phyloP scores from a whole-genome alignment of 2,797 vertebrate species.

The Eutrigla gurnardus region DNA sequence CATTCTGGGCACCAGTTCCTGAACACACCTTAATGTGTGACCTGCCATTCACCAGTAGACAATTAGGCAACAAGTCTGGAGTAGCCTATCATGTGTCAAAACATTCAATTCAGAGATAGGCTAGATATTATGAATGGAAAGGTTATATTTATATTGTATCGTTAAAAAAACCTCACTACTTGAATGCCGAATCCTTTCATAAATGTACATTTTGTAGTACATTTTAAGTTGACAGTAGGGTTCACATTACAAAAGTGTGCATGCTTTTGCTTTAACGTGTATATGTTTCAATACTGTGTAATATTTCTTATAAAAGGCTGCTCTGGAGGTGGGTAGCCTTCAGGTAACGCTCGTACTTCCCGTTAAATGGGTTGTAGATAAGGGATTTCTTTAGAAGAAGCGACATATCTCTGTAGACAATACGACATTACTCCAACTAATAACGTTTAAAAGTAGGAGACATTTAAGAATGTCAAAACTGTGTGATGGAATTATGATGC shows the following conservation, averaged over 20 bases:
- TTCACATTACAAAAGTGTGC: background rate
- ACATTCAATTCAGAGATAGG: background rate
- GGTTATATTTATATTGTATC: too few species aligned
- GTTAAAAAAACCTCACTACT: background rate
- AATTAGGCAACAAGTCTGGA: background rate
- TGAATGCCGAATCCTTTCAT: background rate
- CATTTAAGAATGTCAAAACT: background rate
- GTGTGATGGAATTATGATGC: background rate
- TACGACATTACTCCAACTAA: background rate
- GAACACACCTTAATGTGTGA: background rate
- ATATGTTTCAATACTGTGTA: background rate
- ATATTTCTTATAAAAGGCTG: background rate
- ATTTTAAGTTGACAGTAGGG: background rate
- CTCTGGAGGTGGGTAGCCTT: background rate
- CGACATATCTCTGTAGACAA: too few species aligned
- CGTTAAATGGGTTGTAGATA: fast-evolving
- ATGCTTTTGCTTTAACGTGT: background rate
- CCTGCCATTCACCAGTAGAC: background rate
- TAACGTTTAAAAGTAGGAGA: too few species aligned
- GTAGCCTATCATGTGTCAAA: background rate
- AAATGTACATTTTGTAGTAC: too few species aligned
- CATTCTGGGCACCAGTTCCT: background rate
- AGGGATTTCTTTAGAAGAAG: background rate
- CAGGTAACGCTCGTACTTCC: background rate
- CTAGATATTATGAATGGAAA: background rate